Evolutionary conservation across 2,888 invertebrate genomes (phyloP), one percentile per base, ranked within the genome.

Genomic region (Lysandra bellargus): DNA sequence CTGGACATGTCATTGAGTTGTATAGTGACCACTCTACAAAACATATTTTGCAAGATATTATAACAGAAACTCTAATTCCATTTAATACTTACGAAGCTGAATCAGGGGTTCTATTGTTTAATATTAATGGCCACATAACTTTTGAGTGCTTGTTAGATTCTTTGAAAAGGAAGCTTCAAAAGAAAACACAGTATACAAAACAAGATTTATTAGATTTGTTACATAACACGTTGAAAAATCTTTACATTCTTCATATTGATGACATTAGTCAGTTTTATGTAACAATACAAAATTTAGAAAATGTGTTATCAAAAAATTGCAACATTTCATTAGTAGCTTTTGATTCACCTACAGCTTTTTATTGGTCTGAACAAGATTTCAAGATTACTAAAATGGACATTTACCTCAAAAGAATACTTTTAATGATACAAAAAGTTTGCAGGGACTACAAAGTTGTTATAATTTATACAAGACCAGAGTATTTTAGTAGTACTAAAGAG

Each of bases 401-500:
- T 1, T 96, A 96, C 84, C 78, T 95, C 7, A 95, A 91, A 85
- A 92, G 91, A 83, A 83, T 93, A 84, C 84, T 93, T 78, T 84
- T 83, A 81, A 85, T 87, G 7, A 87, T 96, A 81, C 93, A 93
- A 86, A 92, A 89, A 84, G 88, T 91, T 78, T 90, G 92, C 37
- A 92, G 91, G 85, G 92, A 93, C 82, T 94, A 93, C 83, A 95
- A 95, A 87, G 86, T 95, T 76, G 87, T 89, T 75, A 88, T 95
- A 78, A 83, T 96, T 60, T 96, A 95, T 83, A 95, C 95, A 78
- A 94, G 91, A 87, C 95, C 95, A 74, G 89, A 87, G 83, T 92
- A 95, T 86, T 95, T 95, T 85, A 88, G 87, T 84, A 92, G 95
- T 72, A 91, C 82, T 82, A 93, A 90, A 85, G 89, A 90, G 79